Percentiles rank a stretch among this genome's conserved stretches.
Conservation (phyloP, 2,113 vertebrate genomes). For the Donacobius atricapilla region DNA sequence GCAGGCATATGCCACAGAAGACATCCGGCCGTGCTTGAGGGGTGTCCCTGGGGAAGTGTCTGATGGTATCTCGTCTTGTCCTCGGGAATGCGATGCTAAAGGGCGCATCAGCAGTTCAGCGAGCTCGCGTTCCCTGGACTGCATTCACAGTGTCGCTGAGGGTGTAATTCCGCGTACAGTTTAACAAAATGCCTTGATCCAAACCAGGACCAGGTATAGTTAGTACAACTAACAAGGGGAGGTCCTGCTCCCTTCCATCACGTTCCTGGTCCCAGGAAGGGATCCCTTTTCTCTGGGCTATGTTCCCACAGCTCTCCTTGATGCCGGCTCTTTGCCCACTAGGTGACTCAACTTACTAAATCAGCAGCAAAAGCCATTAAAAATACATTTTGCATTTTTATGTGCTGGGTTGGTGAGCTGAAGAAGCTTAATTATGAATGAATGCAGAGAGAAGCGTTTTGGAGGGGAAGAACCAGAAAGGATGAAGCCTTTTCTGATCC, state of each 20-base stretch:
- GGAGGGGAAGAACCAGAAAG: neutral
- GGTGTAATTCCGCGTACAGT: neutral
- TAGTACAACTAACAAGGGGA: neutral
- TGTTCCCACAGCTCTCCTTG: neutral
- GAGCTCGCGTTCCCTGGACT: neutral
- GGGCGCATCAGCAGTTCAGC: neutral
- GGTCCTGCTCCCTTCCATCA: neutral
- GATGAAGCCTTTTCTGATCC: neutral
- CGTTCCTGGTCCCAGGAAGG: neutral
- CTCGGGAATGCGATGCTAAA: neutral
- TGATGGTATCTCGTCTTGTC: fast-evolving
- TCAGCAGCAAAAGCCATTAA: neutral
- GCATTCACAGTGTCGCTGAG: neutral
- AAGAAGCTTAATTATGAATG: neutral
- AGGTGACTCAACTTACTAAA: neutral
- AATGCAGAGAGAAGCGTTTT: neutral
- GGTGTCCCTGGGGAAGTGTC: neutral
- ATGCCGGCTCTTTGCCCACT: neutral
- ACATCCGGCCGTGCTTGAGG: neutral
- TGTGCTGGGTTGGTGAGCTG: neutral
- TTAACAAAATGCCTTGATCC: neutral
- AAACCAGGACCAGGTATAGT: neutral
- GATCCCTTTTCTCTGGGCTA: neutral
- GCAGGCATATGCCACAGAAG: fast-evolving
- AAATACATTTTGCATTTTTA: neutral